Base-by-base conservation (phyloP, 1,140 invertebrate species). In the Drosophila yakuba region DNA sequence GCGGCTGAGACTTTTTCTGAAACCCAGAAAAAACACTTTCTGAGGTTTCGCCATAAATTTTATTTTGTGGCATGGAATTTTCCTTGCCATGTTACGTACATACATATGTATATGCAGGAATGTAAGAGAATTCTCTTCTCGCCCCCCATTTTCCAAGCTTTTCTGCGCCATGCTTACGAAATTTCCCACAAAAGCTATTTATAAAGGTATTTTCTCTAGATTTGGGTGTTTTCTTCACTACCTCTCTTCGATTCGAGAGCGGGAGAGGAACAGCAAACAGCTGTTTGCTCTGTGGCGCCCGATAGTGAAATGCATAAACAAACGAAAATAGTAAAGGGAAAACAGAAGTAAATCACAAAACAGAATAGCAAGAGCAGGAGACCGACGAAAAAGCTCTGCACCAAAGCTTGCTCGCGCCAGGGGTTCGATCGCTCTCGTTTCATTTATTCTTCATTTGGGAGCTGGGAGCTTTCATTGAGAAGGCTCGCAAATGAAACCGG, bases 231-330 rank as follows among this genome's bases (percentile, higher is more conserved):
- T 67, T 64, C 60, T 15, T 38, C 48, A 12, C 32, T 43, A 32
- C 35, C 11, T 45, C 15, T 38, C 14, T 32, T 11, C 14, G 32
- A 10, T 38, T 32, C 57, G 61, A 51, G 47, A 43, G 28, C 8
- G 43, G 14, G 44, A 71, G 57, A 57, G 84, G 64, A 88, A 84
- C 83, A 80, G 80, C 84, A 80, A 88, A 80, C 84, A 88, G 84
- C 84, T 89, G 83, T 88, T 89, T 52, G 52, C 39, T 56, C 66
- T 61, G 48, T 48, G 69, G 51, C 76, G 62, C 67, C 50, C 60
- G 68, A 51, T 61, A 45, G 58, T 45, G 44, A 52, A 69, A 69
- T 60, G 54, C 20, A 43, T 55, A 66, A 61, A 84, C 72, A 72
- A 68, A 74, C 55, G 39, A 66, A 47, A 45, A 60, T 7, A 43